A percentile compares a stretch with the other conserved stretches of the same genome.
Conservation (phyloP, 1,140 invertebrate species). For the Hormaphis cornu region DNA sequence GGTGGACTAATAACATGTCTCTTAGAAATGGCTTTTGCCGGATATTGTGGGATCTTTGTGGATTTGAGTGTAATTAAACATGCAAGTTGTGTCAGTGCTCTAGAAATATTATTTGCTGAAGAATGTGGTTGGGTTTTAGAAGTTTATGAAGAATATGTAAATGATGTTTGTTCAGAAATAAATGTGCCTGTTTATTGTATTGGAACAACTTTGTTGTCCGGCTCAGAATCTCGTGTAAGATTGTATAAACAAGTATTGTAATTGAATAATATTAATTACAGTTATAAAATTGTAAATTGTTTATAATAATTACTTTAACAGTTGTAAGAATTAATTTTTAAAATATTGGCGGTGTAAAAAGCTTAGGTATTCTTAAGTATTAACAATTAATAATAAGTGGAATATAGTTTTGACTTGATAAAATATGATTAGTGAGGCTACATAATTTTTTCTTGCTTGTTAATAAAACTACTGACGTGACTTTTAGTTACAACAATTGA, state of each 20-base stretch:
- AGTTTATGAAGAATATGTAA: slow-evolving; percentile 50
- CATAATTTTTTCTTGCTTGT: no score
- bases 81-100: slow-evolving; percentile 28
- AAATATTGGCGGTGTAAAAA: no score
- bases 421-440: no score
- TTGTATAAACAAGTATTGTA: no score
- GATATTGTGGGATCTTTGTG: slow-evolving; percentile 67
- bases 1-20: slow-evolving; percentile 84
- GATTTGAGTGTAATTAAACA: slow-evolving; percentile 49
- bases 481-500: no score
- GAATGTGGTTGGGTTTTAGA: slow-evolving; percentile 90
- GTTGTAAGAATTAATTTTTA: background rate
- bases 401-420: no score
- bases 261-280: no score
- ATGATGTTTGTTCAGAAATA: slow-evolving; percentile 49
- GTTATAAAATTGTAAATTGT: background rate
- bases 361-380: no score
- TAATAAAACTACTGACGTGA: no score
- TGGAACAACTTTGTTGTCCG: slow-evolving; percentile 57
- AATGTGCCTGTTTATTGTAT: slow-evolving; percentile 61
- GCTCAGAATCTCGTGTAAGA: slow-evolving; percentile 53
- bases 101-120: slow-evolving; percentile 76
- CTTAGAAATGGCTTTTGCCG: slow-evolving; percentile 91
- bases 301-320: background rate
- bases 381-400: no score